phyloP scores from a whole-genome alignment of 1,140 invertebrate genomes.

The Sycophaga agraensis region DNA sequence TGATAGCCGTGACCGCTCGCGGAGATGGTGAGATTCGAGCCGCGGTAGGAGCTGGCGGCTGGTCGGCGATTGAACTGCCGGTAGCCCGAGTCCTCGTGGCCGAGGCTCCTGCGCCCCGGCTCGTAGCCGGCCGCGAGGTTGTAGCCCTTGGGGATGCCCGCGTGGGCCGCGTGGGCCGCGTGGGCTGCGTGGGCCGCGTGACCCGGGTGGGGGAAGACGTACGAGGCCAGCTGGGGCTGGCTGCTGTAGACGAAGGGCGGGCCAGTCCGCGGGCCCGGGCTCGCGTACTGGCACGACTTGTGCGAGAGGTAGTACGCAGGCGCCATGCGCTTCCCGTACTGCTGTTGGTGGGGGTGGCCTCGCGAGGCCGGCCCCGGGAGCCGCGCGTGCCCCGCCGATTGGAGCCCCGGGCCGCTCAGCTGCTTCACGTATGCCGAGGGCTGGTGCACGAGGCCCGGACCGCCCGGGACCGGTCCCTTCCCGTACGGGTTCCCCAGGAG shows the following conservation, averaged over 20 bases:
- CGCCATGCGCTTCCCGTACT: slow-evolving; percentile 29
- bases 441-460: not conserved
- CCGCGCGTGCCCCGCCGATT: not conserved
- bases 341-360: slow-evolving; percentile 25
- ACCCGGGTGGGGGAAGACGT: too few species aligned
- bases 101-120: not conserved
- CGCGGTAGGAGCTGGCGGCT: slow-evolving; percentile 5
- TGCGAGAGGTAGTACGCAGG: slow-evolving; percentile 30
- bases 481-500: not conserved
- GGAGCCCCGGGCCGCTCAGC: not conserved
- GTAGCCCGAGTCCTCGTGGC: not conserved
- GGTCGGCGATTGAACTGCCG: not conserved
- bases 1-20: too few species aligned
- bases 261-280: slow-evolving; percentile 9
- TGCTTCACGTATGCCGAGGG: not conserved
- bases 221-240: slow-evolving; percentile 1
- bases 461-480: not conserved
- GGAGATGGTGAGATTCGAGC: slow-evolving; percentile 22
- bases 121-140: slow-evolving; percentile 22
- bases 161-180: not conserved
- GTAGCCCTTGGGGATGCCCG: not conserved
- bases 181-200: not conserved
- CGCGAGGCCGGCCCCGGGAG: slow-evolving; percentile 7
- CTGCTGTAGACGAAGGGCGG: slow-evolving; percentile 2
- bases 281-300: slow-evolving; percentile 33